Evolutionary conservation across 2,797 vertebrate genomes (phyloP).

Genomic region (Cygnus olor): DNA sequence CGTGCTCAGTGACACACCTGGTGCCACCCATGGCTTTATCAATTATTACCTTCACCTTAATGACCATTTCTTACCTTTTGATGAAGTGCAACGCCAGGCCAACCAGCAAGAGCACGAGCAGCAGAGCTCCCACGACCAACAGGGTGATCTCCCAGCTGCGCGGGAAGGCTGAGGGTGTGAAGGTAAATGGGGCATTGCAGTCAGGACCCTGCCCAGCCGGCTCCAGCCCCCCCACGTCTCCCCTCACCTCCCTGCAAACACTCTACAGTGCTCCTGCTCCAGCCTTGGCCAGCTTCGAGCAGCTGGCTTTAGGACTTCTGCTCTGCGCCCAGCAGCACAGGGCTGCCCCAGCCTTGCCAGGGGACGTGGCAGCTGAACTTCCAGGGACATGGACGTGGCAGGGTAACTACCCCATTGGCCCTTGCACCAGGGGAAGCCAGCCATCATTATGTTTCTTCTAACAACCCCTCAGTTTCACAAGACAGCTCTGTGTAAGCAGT

Average conservation of each 20-base stretch:
- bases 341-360: neutral
- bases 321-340: neutral
- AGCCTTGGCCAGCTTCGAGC: neutral
- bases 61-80: constrained; percentile 25
- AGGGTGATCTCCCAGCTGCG: constrained; percentile 31
- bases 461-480: neutral
- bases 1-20: neutral
- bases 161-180: constrained; percentile 29
- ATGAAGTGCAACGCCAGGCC: neutral
- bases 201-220: neutral
- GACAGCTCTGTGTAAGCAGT: neutral
- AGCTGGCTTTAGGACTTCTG: neutral
- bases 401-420: neutral
- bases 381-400: neutral
- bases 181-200: neutral
- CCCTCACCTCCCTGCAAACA: neutral
- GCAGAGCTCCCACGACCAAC: constrained; percentile 14
- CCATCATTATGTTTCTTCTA: fast-evolving
- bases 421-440: neutral
- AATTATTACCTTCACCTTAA: neutral
- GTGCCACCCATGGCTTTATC: neutral
- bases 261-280: neutral
- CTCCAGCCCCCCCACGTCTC: neutral
- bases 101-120: neutral
- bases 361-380: neutral